Evolutionary conservation across 2,113 vertebrate genomes (phyloP).

Genomic region (Columba livia): DNA sequence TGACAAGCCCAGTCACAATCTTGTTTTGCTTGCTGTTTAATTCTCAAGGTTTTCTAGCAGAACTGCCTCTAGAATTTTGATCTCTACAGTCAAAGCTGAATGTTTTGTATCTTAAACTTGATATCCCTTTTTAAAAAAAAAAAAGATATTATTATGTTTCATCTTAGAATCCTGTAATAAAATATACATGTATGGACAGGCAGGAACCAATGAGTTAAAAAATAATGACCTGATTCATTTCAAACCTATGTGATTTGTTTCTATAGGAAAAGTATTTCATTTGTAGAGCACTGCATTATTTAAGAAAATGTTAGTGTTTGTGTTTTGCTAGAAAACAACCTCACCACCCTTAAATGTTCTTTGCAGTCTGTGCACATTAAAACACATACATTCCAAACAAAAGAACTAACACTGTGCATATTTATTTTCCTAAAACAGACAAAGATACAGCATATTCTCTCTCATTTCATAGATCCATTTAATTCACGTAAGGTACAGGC

Average conservation of each 20-base stretch:
- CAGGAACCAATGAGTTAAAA: background rate
- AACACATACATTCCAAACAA: background rate
- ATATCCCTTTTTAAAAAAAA: background rate
- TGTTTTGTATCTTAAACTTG: background rate
- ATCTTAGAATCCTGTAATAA: background rate
- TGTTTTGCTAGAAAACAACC: background rate
- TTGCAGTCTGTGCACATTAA: background rate
- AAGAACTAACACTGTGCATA: background rate
- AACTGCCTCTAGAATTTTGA: background rate
- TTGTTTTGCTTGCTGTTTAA: background rate
- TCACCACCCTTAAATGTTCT: background rate
- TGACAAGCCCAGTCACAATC: background rate
- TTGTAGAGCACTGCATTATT: background rate
- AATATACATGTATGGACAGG: rapidly evolving
- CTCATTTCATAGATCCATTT: background rate
- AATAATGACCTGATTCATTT: background rate
- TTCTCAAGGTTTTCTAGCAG: background rate
- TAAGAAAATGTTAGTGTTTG: background rate
- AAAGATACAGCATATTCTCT: background rate
- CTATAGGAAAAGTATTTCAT: background rate
- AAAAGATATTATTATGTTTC: background rate
- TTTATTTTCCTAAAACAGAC: background rate
- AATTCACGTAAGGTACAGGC: background rate
- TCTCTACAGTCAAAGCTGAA: background rate
- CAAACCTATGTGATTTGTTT: background rate